These are phyloP conservation scores for Pangasius macronema DNA, from an alignment of 2,797 vertebrate genomes.

Conservation along the genomic window DNA sequence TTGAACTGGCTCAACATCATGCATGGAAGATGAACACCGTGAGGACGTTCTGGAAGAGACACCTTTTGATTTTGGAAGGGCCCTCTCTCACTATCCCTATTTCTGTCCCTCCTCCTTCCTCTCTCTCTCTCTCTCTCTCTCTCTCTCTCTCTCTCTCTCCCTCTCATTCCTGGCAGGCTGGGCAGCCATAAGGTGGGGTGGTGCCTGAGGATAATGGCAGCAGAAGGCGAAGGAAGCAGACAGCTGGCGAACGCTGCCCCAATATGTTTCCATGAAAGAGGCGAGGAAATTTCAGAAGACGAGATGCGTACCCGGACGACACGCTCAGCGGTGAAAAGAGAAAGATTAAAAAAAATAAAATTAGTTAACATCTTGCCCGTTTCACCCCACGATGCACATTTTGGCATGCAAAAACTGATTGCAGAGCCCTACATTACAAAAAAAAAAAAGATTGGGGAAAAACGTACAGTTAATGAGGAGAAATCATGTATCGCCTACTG, in stretches of 20 bases:
- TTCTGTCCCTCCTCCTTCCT: not conserved
- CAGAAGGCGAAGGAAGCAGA: slow-evolving; percentile 97
- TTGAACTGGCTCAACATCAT: slow-evolving; percentile 7
- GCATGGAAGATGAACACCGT: slow-evolving; percentile 17
- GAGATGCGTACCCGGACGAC: slow-evolving; percentile 83
- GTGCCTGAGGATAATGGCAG: slow-evolving; percentile 95
- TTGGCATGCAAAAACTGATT: slow-evolving; percentile 63
- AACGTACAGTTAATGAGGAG: slow-evolving; percentile 74
- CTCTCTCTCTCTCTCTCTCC: slow-evolving; percentile 30
- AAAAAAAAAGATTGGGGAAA: slow-evolving; percentile 31
- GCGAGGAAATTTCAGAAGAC: slow-evolving; percentile 97
- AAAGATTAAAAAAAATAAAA: slow-evolving; percentile 89
- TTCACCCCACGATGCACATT: slow-evolving; percentile 83
- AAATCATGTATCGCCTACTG: slow-evolving; percentile 72
- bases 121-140: slow-evolving; percentile 26
- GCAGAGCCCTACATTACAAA: slow-evolving; percentile 61
- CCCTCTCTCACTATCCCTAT: slow-evolving; percentile 32
- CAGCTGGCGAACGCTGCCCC: slow-evolving; percentile 98
- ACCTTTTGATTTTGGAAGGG: slow-evolving; percentile 76
- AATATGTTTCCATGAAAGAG: slow-evolving; percentile 99
- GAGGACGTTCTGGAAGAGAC: slow-evolving; percentile 71
- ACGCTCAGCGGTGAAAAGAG: slow-evolving; percentile 85
- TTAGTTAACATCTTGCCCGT: slow-evolving; percentile 86
- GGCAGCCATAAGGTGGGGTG: slow-evolving; percentile 96
- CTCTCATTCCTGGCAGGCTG: slow-evolving; percentile 79